phyloP scores from a whole-genome alignment of 1,140 invertebrate genomes.

The Lasaia peninsularis region DNA sequence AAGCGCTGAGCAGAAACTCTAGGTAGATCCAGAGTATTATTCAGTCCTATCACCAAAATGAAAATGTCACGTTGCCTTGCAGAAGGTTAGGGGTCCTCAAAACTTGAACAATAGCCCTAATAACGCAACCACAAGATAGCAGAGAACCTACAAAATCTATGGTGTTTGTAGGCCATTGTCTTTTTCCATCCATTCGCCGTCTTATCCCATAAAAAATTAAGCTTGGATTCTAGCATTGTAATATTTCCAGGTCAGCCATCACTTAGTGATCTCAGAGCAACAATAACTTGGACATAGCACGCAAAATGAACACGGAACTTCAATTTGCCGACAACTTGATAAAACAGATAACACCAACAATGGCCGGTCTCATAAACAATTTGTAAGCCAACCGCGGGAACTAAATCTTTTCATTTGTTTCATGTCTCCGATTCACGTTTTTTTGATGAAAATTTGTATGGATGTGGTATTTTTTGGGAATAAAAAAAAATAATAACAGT shows the following conservation, averaged over 20 bases:
- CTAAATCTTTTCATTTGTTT: conserved; percentile 51
- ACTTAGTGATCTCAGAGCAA: conserved; percentile 8
- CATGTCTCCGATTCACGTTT: conserved; percentile 50
- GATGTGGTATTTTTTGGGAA: conserved; percentile 28
- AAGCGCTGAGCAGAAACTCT: too few relatives aligned
- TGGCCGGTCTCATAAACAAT: conserved; percentile 56
- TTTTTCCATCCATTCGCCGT: too few relatives aligned
- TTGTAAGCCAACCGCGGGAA: conserved; percentile 63
- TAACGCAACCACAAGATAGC: too few relatives aligned
- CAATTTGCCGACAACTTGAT: conserved; percentile 28
- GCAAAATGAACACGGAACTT: conserved; percentile 44
- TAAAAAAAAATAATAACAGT: too few relatives aligned
- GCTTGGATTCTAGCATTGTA: not conserved
- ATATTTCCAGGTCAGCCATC: conserved; percentile 8
- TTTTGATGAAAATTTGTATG: conserved; percentile 15
- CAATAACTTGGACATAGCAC: conserved; percentile 16
- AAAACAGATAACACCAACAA: conserved; percentile 50
- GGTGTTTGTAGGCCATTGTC: too few relatives aligned
- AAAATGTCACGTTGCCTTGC: too few relatives aligned
- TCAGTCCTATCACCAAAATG: too few relatives aligned
- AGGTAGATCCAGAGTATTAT: too few relatives aligned
- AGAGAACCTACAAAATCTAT: too few relatives aligned
- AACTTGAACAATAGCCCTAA: too few relatives aligned
- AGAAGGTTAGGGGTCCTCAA: too few relatives aligned
- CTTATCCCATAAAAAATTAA: too few relatives aligned